These are phyloP conservation scores for Phengaris alcon DNA, from an alignment of 2,888 invertebrate genomes.

Conservation along the genomic window DNA sequence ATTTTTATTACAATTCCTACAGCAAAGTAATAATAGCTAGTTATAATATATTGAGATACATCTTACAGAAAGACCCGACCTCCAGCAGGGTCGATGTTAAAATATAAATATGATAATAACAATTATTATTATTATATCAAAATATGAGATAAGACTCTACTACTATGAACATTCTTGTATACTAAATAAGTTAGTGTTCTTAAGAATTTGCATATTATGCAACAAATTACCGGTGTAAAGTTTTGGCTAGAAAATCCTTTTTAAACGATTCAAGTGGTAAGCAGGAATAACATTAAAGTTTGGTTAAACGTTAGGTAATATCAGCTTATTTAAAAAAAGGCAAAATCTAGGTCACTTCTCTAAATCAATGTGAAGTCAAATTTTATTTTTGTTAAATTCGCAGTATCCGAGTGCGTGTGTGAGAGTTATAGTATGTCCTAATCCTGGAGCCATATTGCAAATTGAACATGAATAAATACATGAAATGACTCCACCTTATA, in stretches of 20 bases:
- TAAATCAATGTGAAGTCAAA: too few species aligned
- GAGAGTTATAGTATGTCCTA: too few species aligned
- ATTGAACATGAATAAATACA: too few species aligned
- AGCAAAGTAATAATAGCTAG: neutral
- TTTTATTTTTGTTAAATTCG: too few species aligned
- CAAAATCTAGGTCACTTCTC: neutral
- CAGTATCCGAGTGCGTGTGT: too few species aligned
- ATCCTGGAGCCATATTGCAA: too few species aligned
- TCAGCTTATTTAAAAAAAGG: neutral
- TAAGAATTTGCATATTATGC: conserved; percentile 3
- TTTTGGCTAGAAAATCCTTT: conserved; percentile 8
- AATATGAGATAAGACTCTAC: neutral
- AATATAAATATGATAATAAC: too few species aligned
- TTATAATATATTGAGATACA: too few species aligned
- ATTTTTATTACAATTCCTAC: neutral
- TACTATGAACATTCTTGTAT: neutral
- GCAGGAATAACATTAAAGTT: conserved; percentile 5
- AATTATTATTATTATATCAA: too few species aligned
- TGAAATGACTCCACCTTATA: too few species aligned
- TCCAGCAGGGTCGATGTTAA: too few species aligned
- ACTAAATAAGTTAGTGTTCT: neutral
- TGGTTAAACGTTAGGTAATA: neutral
- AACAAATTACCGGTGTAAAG: neutral
- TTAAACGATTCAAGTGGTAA: neutral
- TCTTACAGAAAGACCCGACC: too few species aligned